Conservation (phyloP, 2,797 vertebrate species). For the Melanotaenia trifasciata region DNA sequence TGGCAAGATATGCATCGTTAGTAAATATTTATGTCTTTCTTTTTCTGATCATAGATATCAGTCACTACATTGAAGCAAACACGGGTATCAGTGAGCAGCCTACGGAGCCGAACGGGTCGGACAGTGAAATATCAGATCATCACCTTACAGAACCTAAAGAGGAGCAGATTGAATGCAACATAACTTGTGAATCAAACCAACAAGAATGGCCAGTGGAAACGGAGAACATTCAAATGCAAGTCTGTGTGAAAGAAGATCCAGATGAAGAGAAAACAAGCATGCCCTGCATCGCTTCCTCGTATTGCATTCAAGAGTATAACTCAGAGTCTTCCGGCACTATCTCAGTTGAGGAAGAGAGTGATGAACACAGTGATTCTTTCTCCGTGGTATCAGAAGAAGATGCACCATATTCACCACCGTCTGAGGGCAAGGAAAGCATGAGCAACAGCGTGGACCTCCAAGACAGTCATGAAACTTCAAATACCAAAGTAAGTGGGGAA, state of each 20-base stretch:
- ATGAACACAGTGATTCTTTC: neutral
- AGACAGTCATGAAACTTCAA: neutral
- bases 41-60: conserved; percentile 30
- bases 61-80: neutral
- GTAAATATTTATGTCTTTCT: neutral
- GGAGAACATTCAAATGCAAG: neutral
- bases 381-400: neutral
- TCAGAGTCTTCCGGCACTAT: neutral
- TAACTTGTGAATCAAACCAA: conserved; percentile 9
- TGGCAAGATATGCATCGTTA: neutral
- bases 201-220: neutral
- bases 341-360: neutral
- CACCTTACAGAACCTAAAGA: conserved; percentile 29
- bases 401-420: neutral
- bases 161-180: conserved; percentile 39
- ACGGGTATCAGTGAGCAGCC: neutral
- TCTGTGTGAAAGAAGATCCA: conserved; percentile 41
- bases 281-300: neutral
- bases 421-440: neutral
- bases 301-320: neutral
- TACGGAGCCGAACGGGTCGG: neutral
- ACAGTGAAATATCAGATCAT: neutral
- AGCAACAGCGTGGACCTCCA: neutral
- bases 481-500: conserved; percentile 30
- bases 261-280: conserved; percentile 10